Base-by-base conservation (phyloP, 64 coral and sea anemone species). In the Montipora cactus region DNA sequence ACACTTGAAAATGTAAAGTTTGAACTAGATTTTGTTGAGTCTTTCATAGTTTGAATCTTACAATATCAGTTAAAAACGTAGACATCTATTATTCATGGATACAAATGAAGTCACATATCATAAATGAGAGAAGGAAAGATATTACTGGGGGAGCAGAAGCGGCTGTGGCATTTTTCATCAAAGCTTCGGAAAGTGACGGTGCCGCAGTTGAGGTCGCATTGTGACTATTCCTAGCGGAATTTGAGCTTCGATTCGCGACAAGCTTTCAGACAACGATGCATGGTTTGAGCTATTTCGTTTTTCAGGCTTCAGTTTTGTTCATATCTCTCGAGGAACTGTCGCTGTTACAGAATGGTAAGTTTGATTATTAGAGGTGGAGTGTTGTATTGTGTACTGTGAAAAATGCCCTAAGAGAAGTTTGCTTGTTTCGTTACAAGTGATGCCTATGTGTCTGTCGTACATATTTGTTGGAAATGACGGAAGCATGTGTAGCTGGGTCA, bases 71-170 rank as follows among this genome's bases (percentile, higher is more conserved):
- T 8, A 12, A 84, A 68, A 84, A 14, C 19, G 37, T 66, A 21
- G 64, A 15, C 18, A 86, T 86, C 47, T 49, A 86, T 86, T 86
- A 86, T 86, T 86, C 10, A 86, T 86, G 47, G 46, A 51, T 64
- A 16, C 45, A 72, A 71, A 71, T 86, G 82, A 50, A 18, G 48
- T 67, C 21, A 49, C 50, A 51, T 86, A 44, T 47, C 14, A 23
- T 15, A 37, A 37, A 37, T 37, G 28, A 37, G 49, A 72, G 45
- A 28, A 49, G 47, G 47, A 45, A 44, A 51, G n/a, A 50, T 50
- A 20, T 86, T 66, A 86, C 71, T 86, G 82, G 82, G 53, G 82
- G 15, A 72, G 11, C 14, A 7, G 28, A 48, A 66, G 47, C 70
- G 47, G 47, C 64, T 47, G 16, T 48, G 47, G 21, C 46, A 71